Conservation (phyloP, 2,113 vertebrate genomes). For the Mus spicilegus region DNA sequence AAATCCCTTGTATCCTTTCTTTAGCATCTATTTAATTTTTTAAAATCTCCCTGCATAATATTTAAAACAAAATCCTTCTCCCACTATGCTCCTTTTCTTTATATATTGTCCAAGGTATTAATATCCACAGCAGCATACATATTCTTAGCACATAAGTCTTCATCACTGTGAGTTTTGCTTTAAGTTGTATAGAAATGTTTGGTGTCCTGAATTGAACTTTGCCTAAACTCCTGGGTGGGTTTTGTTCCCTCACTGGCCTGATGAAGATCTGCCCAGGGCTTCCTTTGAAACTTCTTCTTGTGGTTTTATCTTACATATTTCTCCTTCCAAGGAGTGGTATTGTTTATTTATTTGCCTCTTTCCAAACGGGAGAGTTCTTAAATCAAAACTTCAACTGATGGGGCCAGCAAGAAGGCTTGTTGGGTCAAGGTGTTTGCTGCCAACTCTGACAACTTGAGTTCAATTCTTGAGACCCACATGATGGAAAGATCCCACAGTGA, state of each 20-base stretch:
- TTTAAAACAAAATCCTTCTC: neutral
- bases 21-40: neutral
- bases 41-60: neutral
- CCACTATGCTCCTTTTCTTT: neutral
- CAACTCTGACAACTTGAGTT: no score
- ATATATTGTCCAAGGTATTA: neutral
- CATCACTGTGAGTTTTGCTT: neutral
- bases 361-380: neutral
- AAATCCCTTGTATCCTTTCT: neutral
- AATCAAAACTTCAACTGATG: neutral
- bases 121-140: neutral
- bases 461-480: neutral
- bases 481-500: neutral
- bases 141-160: neutral
- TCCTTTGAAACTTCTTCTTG: neutral
- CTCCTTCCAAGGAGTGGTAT: neutral
- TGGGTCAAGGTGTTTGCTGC: neutral
- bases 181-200: neutral
- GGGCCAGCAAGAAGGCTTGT: neutral
- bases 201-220: constrained; percentile 1
- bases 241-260: neutral
- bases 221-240: neutral
- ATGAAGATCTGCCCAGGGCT: neutral
- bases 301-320: neutral
- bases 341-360: neutral